Base-by-base conservation (phyloP, 2,797 vertebrate species). In the Telmatherina bonti region DNA sequence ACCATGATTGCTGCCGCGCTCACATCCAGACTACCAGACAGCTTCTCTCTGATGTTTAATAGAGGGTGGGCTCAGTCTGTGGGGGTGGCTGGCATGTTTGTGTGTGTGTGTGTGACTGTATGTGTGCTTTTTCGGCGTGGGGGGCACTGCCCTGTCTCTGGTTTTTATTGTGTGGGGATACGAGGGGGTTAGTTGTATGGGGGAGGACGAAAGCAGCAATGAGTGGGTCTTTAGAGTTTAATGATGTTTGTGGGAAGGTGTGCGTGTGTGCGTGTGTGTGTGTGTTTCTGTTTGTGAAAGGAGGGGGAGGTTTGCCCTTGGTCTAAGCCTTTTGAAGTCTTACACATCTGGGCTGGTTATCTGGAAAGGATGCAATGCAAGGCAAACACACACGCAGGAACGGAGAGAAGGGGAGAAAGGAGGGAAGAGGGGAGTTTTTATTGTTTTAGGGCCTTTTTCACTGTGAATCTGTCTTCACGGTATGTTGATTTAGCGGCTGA, bases 241-340 rank as follows among this genome's bases (percentile, higher is more conserved):
- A 93, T 89, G 89, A 91, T 93, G 91, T 92, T 92, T 91, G 88
- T 91, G 89, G 86, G 89, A 89, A 88, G 86, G 87, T 90, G 89
- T 89, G 85, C 85, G 43, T 35, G 89, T 89, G 85, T 85, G 43
- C 5, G 6, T 31, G 31, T 31, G 31, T 36, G 24, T 55, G 83
- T 85, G 83, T 88, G 83, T 85, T 52, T 83, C 84, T 84, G 81
- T 92, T 79, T 90, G 88, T 78, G 74, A 72, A 56, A 65, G 51
- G 62, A 70, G 83, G 84, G 88, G 87, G 79, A 66, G 79, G 78
- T 60, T 62, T 69, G 68, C 78, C 76, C 79, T 83, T 36, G 76
- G 73, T 90, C 70, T 84, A 66, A 79, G 57, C 20, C 85, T 86
- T 93, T 93, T 93, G 91, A 93, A 92, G 92, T 92, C 72, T 63